A percentile compares a stretch with the other conserved stretches of the same genome.
Conservation (phyloP, 2,113 vertebrate genomes). For the Trichechus manatus region DNA sequence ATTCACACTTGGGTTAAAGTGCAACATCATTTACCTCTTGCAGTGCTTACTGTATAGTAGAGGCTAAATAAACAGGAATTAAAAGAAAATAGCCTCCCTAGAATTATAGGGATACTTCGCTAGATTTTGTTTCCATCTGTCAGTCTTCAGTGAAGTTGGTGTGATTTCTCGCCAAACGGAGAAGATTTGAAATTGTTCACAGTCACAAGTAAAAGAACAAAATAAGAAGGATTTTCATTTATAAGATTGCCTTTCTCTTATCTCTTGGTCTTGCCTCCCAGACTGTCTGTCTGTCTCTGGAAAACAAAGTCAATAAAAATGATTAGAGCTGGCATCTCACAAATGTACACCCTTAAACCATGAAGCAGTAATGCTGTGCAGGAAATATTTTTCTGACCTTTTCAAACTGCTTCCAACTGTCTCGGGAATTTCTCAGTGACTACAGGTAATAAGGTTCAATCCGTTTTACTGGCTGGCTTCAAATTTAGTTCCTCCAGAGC, state of each 20-base stretch:
- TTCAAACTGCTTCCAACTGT: conserved; percentile 92
- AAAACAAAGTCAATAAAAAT: conserved; percentile 90
- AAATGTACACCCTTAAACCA: conserved; percentile 89
- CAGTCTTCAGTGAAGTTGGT: background rate
- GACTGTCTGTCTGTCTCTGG: conserved; percentile 87
- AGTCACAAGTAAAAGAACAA: conserved; percentile 76
- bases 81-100: background rate
- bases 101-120: background rate
- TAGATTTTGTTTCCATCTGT: background rate
- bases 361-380: conserved; percentile 87
- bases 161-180: conserved; percentile 37
- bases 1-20: background rate
- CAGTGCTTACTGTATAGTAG: background rate
- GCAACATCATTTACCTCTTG: background rate
- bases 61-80: conserved; percentile 36
- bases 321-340: conserved; percentile 88
- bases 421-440: conserved; percentile 91
- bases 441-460: conserved; percentile 92
- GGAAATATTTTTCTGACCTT: conserved; percentile 90
- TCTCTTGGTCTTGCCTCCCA: conserved; percentile 81
- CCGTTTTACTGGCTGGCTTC: conserved; percentile 89
- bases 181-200: conserved; percentile 66
- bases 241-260: conserved; percentile 81
- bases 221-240: conserved; percentile 75
- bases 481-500: conserved; percentile 88